Conservation (phyloP, 1,140 invertebrate genomes). For the Bombus picipes region DNA sequence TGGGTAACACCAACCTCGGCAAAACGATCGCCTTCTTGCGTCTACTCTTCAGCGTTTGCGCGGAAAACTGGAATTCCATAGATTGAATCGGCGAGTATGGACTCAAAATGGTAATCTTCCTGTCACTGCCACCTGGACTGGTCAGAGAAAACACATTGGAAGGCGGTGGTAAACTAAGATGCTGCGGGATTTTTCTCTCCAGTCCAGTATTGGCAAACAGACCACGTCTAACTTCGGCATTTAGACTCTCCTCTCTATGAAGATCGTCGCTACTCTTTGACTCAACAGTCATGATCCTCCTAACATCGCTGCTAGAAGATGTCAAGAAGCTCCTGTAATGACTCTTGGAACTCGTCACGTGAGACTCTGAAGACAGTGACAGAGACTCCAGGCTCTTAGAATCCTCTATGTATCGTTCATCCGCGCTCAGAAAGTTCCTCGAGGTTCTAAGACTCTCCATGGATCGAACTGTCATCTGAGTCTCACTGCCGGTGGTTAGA, state of each 20-base stretch:
- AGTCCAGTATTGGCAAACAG: conserved; percentile 85
- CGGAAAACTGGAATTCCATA: conserved; percentile 84
- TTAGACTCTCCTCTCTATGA: conserved; percentile 83
- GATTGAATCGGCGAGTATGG: conserved; percentile 87
- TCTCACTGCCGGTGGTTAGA: conserved; percentile 79
- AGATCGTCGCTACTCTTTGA: conserved; percentile 84
- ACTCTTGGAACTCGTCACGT: conserved; percentile 81
- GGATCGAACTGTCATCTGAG: conserved; percentile 86
- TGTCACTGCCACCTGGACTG: conserved; percentile 83
- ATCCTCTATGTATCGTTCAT: conserved; percentile 78
- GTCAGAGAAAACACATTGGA: conserved; percentile 83
- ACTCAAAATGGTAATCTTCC: conserved; percentile 88
- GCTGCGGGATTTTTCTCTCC: conserved; percentile 85
- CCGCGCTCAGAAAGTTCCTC: conserved; percentile 77
- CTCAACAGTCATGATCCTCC: conserved; percentile 83
- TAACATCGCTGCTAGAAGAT: conserved; percentile 86
- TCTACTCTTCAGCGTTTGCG: conserved; percentile 84
- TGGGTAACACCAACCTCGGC: conserved; percentile 88
- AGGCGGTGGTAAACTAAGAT: conserved; percentile 87
- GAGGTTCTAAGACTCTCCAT: conserved; percentile 86
- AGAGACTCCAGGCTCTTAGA: conserved; percentile 78
- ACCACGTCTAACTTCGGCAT: conserved; percentile 86
- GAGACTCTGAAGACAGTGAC: conserved; percentile 79
- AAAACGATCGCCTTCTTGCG: conserved; percentile 89
- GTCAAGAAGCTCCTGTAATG: conserved; percentile 84